Evolutionary conservation across 2,113 vertebrate species (phyloP), one percentile per base, ranked within the genome.

Genomic region (Turdus rufiventris): DNA sequence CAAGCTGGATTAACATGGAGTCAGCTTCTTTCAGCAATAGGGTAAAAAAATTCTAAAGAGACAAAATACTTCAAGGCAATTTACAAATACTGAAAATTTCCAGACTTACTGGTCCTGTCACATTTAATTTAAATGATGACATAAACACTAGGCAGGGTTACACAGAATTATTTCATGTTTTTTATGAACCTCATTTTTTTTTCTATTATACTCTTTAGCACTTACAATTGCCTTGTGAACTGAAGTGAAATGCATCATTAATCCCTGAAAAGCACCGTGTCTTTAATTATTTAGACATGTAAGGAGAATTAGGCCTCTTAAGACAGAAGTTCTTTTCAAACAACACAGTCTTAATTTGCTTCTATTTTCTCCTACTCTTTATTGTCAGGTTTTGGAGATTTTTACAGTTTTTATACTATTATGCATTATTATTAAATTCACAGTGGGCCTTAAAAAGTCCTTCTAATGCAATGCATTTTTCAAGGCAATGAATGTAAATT

Each of bases 101-200:
- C 97, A 98, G 97, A 96, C 95, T 96, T 98, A 94, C 84, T 76
- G 25, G 78, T 88, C 75, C 88, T 97, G 96, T 95, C 97, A 97
- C 82, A 85, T 95, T 91, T 96, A 96, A 97, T 98, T 98, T 97
- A 97, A 91, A 77, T 85, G 81, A 95, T 89, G 94, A 96, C 91
- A 96, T 91, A 94, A 96, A 98, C 88, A 96, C 68, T 95, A 97
- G 95, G 36, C 97, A 98, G 95, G 45, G 10, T 93, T 91, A 81
- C 72, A 78, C 6, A 40, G 25, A 85, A 65, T 79, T 85, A 40
- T 85, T 92, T 90, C 21, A 33, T 54, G 47, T n/a, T 85, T 89
- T 97, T 94, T 93, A 83, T 91, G 83, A 95, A 85, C 15, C 9
- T 89, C 87, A 76, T 63, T 76, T 81, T 36, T 56, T 95, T 95